phyloP scores from a whole-genome alignment of 2,113 vertebrate genomes.

The Tragulus kanchil region DNA sequence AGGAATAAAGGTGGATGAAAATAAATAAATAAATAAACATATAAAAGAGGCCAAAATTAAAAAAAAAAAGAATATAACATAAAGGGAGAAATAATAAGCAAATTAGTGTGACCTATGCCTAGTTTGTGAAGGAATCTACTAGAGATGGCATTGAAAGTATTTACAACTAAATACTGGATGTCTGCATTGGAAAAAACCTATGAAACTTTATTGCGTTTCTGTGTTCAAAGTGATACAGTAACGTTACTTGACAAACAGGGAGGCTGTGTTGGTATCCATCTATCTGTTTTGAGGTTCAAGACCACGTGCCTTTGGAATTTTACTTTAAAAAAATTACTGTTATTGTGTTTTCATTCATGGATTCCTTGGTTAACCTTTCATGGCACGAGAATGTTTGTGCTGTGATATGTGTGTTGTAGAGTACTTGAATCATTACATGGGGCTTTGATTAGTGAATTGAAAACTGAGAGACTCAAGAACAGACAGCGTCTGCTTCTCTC shows the following conservation, averaged over 20 bases:
- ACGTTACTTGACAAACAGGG: not conserved
- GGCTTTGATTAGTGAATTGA: slow-evolving; percentile 30
- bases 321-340: not conserved
- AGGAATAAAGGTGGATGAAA: too few species aligned
- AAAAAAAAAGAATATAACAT: too few species aligned
- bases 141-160: not conserved
- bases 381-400: not conserved
- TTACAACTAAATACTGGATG: not conserved
- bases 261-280: not conserved
- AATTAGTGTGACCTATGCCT: not conserved
- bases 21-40: too few species aligned
- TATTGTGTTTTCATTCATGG: not conserved
- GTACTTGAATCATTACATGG: not conserved
- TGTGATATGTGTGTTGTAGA: not conserved
- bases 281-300: not conserved
- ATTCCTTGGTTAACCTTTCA: not conserved
- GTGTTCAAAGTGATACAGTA: not conserved
- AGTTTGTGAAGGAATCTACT: not conserved
- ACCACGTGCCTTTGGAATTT: not conserved
- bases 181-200: not conserved
- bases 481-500: not conserved
- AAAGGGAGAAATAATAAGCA: not conserved
- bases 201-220: not conserved
- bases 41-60: too few species aligned
- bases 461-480: not conserved